Evolutionary conservation across 2,797 vertebrate genomes (phyloP).

Genomic region (Amazona ochrocephala): DNA sequence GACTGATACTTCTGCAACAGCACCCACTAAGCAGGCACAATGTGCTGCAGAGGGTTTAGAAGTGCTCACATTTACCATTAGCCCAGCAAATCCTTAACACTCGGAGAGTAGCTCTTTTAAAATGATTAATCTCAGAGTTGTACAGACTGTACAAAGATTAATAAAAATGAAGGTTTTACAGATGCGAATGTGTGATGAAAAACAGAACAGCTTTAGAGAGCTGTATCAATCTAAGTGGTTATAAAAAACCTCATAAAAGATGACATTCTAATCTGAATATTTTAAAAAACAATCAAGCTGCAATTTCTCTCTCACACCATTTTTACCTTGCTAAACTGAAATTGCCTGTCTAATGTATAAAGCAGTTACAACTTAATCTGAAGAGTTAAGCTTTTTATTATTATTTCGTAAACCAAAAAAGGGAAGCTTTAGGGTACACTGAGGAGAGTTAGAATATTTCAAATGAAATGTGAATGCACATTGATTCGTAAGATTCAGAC

Average conservation of each 20-base stretch:
- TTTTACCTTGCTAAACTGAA: slow-evolving; percentile 50
- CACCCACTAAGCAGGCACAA: not conserved
- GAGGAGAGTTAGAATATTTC: slow-evolving; percentile 59
- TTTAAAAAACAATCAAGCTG: slow-evolving; percentile 54
- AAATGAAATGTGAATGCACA: slow-evolving; percentile 43
- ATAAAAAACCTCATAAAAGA: slow-evolving; percentile 65
- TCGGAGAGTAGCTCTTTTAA: slow-evolving; percentile 69
- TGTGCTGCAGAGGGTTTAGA: not conserved
- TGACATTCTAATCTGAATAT: slow-evolving; percentile 74
- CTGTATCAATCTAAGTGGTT: slow-evolving; percentile 75
- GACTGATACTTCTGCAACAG: not conserved
- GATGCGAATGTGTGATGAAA: slow-evolving; percentile 75
- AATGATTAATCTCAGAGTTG: slow-evolving; percentile 76
- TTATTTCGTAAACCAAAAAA: slow-evolving; percentile 65
- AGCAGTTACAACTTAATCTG: slow-evolving; percentile 58
- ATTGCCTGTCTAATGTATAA: slow-evolving; percentile 43
- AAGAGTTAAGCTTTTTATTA: slow-evolving; percentile 48
- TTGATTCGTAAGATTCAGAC: slow-evolving; percentile 70
- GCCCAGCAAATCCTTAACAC: slow-evolving; percentile 45
- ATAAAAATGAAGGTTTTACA: slow-evolving; percentile 79
- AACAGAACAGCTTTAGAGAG: slow-evolving; percentile 77
- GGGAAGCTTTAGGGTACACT: slow-evolving; percentile 44
- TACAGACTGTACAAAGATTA: slow-evolving; percentile 75
- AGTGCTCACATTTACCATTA: slow-evolving; percentile 12
- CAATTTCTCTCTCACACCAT: slow-evolving; percentile 68